Evolutionary conservation across 2,797 vertebrate species (phyloP), one percentile per base, ranked within the genome.

Genomic region (Pantherophis vulpinus): DNA sequence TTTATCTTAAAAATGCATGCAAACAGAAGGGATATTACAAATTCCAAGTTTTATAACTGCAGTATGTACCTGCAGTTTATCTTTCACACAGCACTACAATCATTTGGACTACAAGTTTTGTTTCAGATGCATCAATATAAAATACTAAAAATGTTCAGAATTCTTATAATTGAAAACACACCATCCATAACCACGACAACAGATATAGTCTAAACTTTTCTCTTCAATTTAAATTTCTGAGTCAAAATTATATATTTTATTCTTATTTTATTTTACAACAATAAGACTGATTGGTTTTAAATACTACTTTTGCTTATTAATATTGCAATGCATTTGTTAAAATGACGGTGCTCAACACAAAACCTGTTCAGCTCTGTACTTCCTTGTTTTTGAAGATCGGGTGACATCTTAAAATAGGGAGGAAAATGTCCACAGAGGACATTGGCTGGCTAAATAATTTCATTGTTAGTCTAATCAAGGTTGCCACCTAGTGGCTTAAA

Each of bases 391-490:
- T 20, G 1, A 18, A 27, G 42, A 90, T 11, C n/a, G 9, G 90
- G 25, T 51, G 18, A 42, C 74, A 4, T 54, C 9, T 37, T 74
- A 92, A 92, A 61, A 42, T 61, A 29, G 27, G 91, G 11, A 23
- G 32, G n/a, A 27, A 14, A 59, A 47, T 18, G 29, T 55, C n/a
- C 95, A 10, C 95, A 10, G 0, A 94, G 93, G 61, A 95, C 94
- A 94, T 95, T 95, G 93, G 16, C 5, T 20, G 87, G 96, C 88
- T 94, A 96, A 95, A 96, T 94, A 95, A 60, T 97, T 83, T 90
- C 61, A 70, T 4, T 27, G 10, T 61, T 51, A 66, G 16, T 87
- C n/a, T 79, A 79, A 92, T 88, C 91, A 88, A 92, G 86, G 5
- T 54, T 90, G 91, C 89, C 93, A 94, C 8, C 93, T 94, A 9